A percentile compares a stretch with the other conserved stretches of the same genome.
Conservation (phyloP, 2,888 invertebrate species). For the Hypomecis punctinalis region DNA sequence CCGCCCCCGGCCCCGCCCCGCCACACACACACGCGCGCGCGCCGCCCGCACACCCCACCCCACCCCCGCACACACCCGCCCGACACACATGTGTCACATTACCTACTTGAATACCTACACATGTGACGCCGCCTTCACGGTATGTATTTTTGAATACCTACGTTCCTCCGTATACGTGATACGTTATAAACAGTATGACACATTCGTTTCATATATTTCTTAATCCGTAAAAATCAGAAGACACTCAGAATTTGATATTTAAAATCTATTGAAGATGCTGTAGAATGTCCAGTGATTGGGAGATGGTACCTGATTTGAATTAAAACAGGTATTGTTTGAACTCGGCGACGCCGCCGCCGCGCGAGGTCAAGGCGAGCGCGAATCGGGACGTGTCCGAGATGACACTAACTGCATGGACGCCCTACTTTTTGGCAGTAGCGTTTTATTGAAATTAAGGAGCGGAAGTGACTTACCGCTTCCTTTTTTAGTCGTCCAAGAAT, state of each 20-base stretch:
- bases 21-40: constrained; percentile 62
- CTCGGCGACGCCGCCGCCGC: constrained; percentile 31
- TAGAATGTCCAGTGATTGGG: constrained; percentile 29
- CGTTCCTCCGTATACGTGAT: constrained; percentile 42
- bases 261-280: constrained; percentile 12
- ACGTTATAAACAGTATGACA: constrained; percentile 19
- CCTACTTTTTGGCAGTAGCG: constrained; percentile 34
- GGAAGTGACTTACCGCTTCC: constrained; percentile 31
- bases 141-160: constrained; percentile 77
- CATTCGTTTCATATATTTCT: not conserved
- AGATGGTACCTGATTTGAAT: constrained; percentile 33
- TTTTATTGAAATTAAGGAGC: constrained; percentile 35
- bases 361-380: constrained; percentile 44
- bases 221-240: not conserved
- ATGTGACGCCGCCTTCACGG: constrained; percentile 79
- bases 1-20: constrained; percentile 74
- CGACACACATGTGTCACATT: constrained; percentile 73
- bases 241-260: not conserved
- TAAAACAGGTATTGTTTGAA: constrained; percentile 42
- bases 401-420: constrained; percentile 44
- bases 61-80: constrained; percentile 63
- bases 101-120: constrained; percentile 70
- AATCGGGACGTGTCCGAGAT: constrained; percentile 59
- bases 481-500: constrained; percentile 18
- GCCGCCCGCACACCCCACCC: constrained; percentile 56